These are phyloP conservation scores for Anguilla obscura DNA, from an alignment of 2,797 vertebrate genomes.

Conservation along the genomic window DNA sequence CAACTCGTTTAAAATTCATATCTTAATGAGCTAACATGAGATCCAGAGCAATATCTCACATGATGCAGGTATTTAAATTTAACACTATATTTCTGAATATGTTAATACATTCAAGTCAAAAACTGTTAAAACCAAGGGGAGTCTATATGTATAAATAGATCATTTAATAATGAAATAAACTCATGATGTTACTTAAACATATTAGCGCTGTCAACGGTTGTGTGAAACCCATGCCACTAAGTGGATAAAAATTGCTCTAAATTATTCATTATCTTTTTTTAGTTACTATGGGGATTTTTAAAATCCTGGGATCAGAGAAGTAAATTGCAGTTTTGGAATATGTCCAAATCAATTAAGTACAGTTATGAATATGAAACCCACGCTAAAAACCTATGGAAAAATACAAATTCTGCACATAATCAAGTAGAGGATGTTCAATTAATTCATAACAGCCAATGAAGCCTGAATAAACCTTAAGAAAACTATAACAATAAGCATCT, in stretches of 20 bases:
- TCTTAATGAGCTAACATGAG: background rate
- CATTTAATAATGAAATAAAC: background rate
- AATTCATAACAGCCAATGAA: background rate
- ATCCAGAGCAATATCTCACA: background rate
- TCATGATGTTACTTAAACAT: background rate
- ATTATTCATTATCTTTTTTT: background rate
- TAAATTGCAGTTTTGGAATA: constrained; percentile 1
- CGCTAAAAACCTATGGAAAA: background rate
- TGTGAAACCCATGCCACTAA: background rate
- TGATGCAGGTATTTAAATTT: background rate
- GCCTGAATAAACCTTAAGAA: background rate
- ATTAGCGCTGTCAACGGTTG: background rate
- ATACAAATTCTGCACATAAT: background rate
- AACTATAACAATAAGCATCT: background rate
- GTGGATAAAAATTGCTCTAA: background rate
- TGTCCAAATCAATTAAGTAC: background rate
- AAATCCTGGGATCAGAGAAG: background rate
- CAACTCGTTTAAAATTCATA: background rate
- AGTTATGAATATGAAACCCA: too few species aligned
- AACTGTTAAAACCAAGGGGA: background rate
- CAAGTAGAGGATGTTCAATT: background rate
- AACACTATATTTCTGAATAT: background rate
- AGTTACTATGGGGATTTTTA: background rate
- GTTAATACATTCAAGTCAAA: background rate
- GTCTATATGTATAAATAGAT: background rate